phyloP scores from a whole-genome alignment of 2,113 vertebrate species.

The Anser brachyrhynchus region DNA sequence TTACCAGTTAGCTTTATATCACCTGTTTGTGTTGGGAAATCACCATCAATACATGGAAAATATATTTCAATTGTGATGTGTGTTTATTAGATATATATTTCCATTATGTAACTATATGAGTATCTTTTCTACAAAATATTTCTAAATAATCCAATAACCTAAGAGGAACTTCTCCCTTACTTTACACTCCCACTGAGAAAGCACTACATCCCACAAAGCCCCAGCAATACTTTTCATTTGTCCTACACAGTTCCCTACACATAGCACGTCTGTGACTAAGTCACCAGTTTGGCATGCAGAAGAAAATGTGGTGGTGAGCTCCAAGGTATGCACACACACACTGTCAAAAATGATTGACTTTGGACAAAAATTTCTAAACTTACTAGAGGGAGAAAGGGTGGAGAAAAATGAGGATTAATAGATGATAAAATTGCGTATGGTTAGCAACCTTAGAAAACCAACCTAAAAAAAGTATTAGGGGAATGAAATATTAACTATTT shows the following conservation, averaged over 20 bases:
- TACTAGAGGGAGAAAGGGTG: neutral
- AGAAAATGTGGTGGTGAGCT: neutral
- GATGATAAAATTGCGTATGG: neutral
- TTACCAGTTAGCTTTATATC: neutral
- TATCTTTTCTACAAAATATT: neutral
- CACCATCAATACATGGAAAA: neutral
- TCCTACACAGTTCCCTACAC: neutral
- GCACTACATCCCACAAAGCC: neutral
- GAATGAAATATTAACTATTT: neutral
- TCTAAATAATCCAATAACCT: neutral
- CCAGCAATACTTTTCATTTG: neutral
- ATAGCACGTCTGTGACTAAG: neutral
- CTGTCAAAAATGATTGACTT: slow-evolving; percentile 7
- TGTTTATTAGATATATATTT: neutral
- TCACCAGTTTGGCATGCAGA: slow-evolving; percentile 5
- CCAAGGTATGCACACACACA: neutral
- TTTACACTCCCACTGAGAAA: neutral
- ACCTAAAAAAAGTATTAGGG: neutral
- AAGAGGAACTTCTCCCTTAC: neutral
- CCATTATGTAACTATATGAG: neutral
- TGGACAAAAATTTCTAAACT: neutral
- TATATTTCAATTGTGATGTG: neutral
- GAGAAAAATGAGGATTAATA: neutral
- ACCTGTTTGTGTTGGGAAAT: neutral
- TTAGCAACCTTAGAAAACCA: neutral